Base-by-base conservation (phyloP, 2,113 vertebrate species). In the Brachyhypopomus occidentalis region DNA sequence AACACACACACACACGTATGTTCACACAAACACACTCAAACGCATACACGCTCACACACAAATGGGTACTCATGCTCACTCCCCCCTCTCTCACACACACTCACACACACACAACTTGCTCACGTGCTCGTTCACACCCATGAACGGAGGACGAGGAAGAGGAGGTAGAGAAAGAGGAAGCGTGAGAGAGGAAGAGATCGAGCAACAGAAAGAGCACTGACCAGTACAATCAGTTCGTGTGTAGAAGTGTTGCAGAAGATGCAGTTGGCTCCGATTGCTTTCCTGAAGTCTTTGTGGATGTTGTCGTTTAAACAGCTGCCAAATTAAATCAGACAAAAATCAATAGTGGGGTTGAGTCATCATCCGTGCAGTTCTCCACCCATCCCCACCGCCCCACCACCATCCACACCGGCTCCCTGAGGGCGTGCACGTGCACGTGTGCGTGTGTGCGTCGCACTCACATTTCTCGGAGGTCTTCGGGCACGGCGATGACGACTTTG, bases 211-310 rank as follows among this genome's bases (percentile, higher is more conserved):
- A 22, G 22, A 22, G 45, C 45, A 92, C 96, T 93, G n/a, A 97
- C 96, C 93, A 97, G 91, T 76, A 97, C 93, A 27, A 96, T 92
- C 74, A 97, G 95, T 75, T 97, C 94, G 27, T 94, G 92, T 87
- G 91, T 91, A 59, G 92, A 91, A 78, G 92, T 85, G 83, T 93
- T 95, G 85, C 94, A 95, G 89, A 95, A 96, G 91, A 97, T 95
- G 90, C 94, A 96, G 90, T 95, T 95, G 0, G 96, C 95, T 67
- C 95, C 95, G 52, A 97, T 93, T 0, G 95, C 96, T 91, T 96
- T 96, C 90, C 96, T 95, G 90, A 97, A 97, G 84, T 97, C 96
- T 92, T 96, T 97, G 88, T 97, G 96, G 60, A 96, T 93, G 27
- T 91, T 94, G 85, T 96, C 95, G 19, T 93, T 96, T 80, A 94